Evolutionary conservation across 2,888 invertebrate species (phyloP).

Genomic region (Meteorus colon): DNA sequence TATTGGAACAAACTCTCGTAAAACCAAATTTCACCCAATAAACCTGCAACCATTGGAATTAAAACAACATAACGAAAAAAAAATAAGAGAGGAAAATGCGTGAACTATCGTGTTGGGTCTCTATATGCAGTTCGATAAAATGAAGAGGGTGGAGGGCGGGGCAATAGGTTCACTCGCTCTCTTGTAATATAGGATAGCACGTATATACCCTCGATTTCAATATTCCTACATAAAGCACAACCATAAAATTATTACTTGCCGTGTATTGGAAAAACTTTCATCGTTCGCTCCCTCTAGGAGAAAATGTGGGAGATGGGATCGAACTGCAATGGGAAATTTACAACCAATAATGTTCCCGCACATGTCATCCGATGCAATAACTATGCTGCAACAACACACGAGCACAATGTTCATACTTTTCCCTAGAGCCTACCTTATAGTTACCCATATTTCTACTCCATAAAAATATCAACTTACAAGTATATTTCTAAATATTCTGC

Average conservation of each 20-base stretch:
- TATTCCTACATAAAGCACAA: constrained; percentile 29
- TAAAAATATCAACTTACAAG: constrained; percentile 49
- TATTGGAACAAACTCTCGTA: constrained; percentile 50
- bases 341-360: constrained; percentile 43
- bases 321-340: constrained; percentile 43
- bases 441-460: constrained; percentile 14
- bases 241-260: constrained; percentile 24
- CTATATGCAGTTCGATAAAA: constrained; percentile 35
- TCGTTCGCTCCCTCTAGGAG: constrained; percentile 3
- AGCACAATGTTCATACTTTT: constrained; percentile 36
- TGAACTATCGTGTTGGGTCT: constrained; percentile 34
- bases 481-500: constrained; percentile 35
- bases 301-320: constrained; percentile 9
- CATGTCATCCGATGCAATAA: constrained; percentile 23
- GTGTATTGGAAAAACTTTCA: constrained; percentile 25
- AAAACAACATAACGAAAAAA: constrained; percentile 13
- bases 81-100: constrained; percentile 37
- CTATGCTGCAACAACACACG: constrained; percentile 19
- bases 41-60: constrained; percentile 21
- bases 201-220: constrained; percentile 29
- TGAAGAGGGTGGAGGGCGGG: background rate
- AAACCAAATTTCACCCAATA: constrained; percentile 46
- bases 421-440: constrained; percentile 22
- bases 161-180: background rate
- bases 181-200: background rate